A percentile compares a stretch with the other conserved stretches of the same genome.
These are phyloP conservation scores for Nipponacmea schrenckii DNA, from an alignment of 2,888 invertebrate genomes.

Conservation along the genomic window DNA sequence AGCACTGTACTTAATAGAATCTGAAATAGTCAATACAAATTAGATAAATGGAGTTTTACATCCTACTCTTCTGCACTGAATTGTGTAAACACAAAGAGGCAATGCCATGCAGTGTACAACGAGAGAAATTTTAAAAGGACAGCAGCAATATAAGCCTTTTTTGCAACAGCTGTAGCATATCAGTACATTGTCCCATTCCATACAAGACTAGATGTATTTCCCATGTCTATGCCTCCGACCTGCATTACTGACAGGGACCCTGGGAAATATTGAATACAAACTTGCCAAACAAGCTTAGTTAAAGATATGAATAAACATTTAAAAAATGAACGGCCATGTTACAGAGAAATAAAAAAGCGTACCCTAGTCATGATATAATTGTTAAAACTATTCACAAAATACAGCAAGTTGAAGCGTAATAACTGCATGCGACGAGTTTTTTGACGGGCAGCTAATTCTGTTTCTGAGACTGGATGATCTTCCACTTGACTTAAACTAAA, in stretches of 20 bases:
- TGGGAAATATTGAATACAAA: no score
- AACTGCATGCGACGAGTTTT: conserved; percentile 62
- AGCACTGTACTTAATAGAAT: conserved; percentile 63
- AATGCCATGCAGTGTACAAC: no score
- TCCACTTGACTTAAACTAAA: conserved; percentile 14
- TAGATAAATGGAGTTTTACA: not conserved
- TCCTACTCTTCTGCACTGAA: not conserved
- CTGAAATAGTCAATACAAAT: conserved; percentile 36
- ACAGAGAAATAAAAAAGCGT: conserved; percentile 13
- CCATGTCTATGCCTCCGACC: no score
- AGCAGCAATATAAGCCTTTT: no score
- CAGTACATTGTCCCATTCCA: no score
- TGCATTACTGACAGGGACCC: no score
- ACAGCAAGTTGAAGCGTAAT: conserved; percentile 64
- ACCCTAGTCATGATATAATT: conserved; percentile 68
- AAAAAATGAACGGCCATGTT: not conserved
- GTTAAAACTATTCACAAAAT: conserved; percentile 67
- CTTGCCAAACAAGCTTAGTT: no score
- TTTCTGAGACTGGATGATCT: conserved; percentile 10
- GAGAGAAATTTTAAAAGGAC: not conserved
- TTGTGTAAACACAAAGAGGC: no score
- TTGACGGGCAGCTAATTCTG: conserved; percentile 36
- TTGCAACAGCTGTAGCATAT: no score
- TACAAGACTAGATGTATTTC: no score
- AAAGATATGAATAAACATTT: no score